phyloP scores from a whole-genome alignment of 2,888 invertebrate species.

The Rotaria sp. region DNA sequence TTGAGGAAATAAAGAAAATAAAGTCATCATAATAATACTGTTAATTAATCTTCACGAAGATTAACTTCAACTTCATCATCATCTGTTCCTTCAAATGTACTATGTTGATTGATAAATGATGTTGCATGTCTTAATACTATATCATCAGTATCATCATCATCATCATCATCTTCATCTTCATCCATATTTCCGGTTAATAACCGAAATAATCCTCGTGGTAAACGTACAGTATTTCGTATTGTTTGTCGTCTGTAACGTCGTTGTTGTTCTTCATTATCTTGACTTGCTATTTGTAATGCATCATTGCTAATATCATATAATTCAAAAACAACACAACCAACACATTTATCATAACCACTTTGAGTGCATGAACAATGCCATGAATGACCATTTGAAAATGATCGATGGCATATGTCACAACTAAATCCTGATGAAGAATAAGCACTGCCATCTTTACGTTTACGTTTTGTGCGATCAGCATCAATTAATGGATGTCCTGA shows the following conservation, averaged over 20 bases:
- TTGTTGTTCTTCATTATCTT: slow-evolving; percentile 15
- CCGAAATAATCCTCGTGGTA: not conserved
- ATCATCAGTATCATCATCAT: not conserved
- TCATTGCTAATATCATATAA: not conserved
- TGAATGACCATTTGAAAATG: not conserved
- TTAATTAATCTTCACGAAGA: not conserved
- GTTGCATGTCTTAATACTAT: not conserved
- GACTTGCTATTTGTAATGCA: not conserved
- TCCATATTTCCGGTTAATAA: not conserved
- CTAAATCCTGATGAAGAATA: not conserved
- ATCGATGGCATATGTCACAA: slow-evolving; percentile 3
- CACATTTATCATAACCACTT: not conserved
- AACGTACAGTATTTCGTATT: not conserved
- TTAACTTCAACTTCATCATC: not conserved
- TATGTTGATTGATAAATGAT: not conserved
- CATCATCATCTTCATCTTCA: not conserved
- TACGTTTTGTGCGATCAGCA: not conserved
- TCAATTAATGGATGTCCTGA: not conserved
- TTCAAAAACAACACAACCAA: not conserved
- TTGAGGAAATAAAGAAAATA: not conserved
- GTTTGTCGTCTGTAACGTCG: not conserved
- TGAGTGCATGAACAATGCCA: not conserved
- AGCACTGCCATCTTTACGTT: not conserved
- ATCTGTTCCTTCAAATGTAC: not conserved
- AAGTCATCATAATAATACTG: not conserved